phyloP scores from a whole-genome alignment of 2,888 invertebrate species.

The Sinodicranocentrus sp. region DNA sequence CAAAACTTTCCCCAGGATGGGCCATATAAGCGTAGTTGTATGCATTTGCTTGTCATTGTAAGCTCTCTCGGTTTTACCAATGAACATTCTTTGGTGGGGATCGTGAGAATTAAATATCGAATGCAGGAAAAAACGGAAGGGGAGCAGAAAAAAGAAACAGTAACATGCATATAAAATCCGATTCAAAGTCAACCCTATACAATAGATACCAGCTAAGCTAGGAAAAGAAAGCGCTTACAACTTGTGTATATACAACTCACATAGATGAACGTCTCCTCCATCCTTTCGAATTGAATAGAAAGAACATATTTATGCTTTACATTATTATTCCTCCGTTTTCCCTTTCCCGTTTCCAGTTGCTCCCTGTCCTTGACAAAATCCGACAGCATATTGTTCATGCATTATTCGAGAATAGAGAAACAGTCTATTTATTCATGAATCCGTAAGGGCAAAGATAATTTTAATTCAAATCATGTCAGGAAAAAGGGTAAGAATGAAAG shows the following conservation, averaged over 20 bases:
- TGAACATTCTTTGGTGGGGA: constrained; percentile 3
- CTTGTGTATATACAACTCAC: too few species aligned
- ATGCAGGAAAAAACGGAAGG: constrained; percentile 7
- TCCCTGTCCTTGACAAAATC: constrained; percentile 40
- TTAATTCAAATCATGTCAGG: constrained; percentile 62
- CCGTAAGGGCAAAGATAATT: constrained; percentile 51
- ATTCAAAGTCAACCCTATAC: neutral
- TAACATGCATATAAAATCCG: constrained; percentile 12
- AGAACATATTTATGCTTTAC: too few species aligned
- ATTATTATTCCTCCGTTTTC: constrained; percentile 19
- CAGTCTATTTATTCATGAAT: constrained; percentile 57
- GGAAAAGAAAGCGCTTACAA: neutral
- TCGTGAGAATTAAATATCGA: constrained; percentile 38
- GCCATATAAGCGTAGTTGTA: neutral
- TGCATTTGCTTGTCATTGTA: neutral
- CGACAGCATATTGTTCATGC: constrained; percentile 43
- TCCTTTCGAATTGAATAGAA: too few species aligned
- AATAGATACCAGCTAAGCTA: neutral
- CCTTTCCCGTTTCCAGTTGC: neutral
- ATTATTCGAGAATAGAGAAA: constrained; percentile 37
- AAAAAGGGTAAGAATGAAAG: constrained; percentile 50
- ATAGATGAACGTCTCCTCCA: too few species aligned
- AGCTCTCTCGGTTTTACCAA: constrained; percentile 5
- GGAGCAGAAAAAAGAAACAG: constrained; percentile 7
- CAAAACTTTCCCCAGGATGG: constrained; percentile 28